Conservation (phyloP, 2,888 invertebrate species). For the Apamea crenata region DNA sequence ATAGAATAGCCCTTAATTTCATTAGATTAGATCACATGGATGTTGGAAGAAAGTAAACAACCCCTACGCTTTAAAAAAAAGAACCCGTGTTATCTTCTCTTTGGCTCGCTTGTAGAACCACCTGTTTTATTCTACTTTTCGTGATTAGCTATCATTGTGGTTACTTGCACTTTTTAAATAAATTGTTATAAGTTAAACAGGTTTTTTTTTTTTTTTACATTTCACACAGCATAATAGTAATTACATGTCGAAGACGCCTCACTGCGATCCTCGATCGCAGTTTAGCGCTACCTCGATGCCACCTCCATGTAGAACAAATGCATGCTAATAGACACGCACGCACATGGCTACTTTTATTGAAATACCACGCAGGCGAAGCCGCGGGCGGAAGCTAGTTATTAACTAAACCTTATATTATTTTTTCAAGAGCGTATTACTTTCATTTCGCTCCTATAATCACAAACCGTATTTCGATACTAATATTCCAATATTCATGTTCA, state of each 20-base stretch:
- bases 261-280: not conserved
- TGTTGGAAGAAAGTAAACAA: no score
- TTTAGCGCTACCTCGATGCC: no score
- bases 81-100: no score
- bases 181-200: no score
- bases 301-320: not conserved
- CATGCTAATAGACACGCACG: not conserved
- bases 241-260: not conserved
- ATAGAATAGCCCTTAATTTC: not conserved
- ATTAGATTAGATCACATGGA: not conserved
- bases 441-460: not conserved
- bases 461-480: not conserved
- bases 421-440: not conserved
- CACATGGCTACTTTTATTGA: not conserved
- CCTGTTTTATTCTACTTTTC: no score
- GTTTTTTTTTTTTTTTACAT: no score
- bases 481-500: constrained; percentile 21
- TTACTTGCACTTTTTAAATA: no score
- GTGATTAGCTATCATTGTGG: no score
- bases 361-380: not conserved
- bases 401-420: not conserved
- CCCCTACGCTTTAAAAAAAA: no score
- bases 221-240: no score
- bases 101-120: no score
- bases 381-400: not conserved